phyloP scores from a whole-genome alignment of 1,140 invertebrate species.

The Chionoecetes opilio region DNA sequence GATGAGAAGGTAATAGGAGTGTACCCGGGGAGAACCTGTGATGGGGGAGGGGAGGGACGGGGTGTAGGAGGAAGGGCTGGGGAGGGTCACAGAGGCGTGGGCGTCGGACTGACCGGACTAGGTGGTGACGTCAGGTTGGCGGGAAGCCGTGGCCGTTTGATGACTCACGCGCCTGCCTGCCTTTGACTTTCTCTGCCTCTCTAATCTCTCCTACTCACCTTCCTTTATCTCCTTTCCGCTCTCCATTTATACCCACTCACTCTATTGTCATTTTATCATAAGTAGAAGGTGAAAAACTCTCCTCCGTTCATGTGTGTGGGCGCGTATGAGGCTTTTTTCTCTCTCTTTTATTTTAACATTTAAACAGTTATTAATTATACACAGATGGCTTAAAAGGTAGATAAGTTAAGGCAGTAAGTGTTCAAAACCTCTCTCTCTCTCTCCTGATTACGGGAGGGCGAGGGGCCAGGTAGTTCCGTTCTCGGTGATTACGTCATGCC shows the following conservation, averaged over 20 bases:
- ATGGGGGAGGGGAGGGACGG: neutral
- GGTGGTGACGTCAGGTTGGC: slow-evolving; percentile 61
- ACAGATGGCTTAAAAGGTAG: too few relatives aligned
- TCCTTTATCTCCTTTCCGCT: neutral
- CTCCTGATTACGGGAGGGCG: neutral
- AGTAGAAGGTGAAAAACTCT: neutral
- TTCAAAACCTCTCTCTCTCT: too few relatives aligned
- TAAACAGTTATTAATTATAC: too few relatives aligned
- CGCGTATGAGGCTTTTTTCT: too few relatives aligned
- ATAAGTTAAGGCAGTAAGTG: too few relatives aligned
- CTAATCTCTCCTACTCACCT: neutral
- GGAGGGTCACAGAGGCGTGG: neutral
- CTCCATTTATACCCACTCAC: neutral
- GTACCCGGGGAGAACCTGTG: neutral
- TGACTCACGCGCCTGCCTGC: neutral
- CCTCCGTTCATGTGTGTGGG: neutral
- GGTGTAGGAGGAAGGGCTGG: neutral
- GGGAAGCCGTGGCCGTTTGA: neutral
- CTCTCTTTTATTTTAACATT: too few relatives aligned
- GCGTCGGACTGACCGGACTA: slow-evolving; percentile 1
- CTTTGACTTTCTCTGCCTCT: neutral
- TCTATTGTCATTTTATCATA: neutral
- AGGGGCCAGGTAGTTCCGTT: neutral
- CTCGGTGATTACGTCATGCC: neutral
- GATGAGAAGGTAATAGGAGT: neutral